phyloP scores from a whole-genome alignment of 2,888 invertebrate species.

The Drosophila nigritarsus region DNA sequence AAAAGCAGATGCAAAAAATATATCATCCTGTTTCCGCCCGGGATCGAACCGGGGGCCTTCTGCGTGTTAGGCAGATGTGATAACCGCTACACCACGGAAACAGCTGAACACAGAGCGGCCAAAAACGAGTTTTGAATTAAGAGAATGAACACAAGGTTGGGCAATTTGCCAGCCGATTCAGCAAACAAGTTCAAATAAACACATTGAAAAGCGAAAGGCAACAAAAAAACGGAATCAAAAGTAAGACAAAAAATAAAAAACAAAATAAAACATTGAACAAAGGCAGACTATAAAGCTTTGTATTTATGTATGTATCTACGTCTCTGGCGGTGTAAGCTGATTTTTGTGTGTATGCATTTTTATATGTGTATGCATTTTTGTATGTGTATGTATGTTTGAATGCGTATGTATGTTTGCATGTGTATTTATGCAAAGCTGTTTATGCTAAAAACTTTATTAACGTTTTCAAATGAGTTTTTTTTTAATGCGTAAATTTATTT shows the following conservation, averaged over 20 bases:
- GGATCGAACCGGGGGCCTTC: slow-evolving; percentile 86
- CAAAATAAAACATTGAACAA: slow-evolving; percentile 7
- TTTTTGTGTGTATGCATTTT: background rate
- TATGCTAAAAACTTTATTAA: slow-evolving; percentile 21
- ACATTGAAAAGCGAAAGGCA: slow-evolving; percentile 40
- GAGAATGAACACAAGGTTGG: background rate
- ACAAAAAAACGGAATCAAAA: slow-evolving; percentile 10
- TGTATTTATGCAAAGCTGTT: background rate
- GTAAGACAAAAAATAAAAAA: background rate
- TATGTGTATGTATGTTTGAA: background rate
- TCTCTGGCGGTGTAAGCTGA: background rate
- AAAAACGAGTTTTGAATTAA: slow-evolving; percentile 17
- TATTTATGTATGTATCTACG: background rate
- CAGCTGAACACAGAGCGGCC: slow-evolving; percentile 34
- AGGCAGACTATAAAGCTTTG: slow-evolving; percentile 3
- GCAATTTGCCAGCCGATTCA: slow-evolving; percentile 9
- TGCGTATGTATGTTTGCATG: background rate
- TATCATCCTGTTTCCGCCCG: slow-evolving; percentile 70
- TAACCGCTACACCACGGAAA: slow-evolving; percentile 85
- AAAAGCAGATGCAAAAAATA: slow-evolving; percentile 10
- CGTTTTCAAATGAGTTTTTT: background rate
- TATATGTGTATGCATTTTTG: background rate
- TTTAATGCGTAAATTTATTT: background rate
- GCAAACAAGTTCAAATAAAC: slow-evolving; percentile 45
- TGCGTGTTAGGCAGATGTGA: slow-evolving; percentile 86